A percentile compares a stretch with the other conserved stretches of the same genome.
These are phyloP conservation scores for Acanthurus tractus DNA, from an alignment of 2,797 vertebrate genomes.

Conservation along the genomic window DNA sequence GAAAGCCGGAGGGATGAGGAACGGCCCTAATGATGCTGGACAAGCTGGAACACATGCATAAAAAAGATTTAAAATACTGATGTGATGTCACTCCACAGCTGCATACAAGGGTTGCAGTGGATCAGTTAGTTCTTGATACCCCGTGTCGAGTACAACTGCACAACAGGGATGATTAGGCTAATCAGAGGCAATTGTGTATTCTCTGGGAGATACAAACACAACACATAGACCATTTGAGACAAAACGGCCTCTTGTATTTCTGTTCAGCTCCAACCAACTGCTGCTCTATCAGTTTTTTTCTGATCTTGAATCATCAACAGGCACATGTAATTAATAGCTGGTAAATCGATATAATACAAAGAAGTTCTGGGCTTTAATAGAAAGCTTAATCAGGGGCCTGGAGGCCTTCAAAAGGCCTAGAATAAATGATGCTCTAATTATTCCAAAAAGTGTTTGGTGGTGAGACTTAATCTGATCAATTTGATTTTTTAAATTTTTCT, in stretches of 20 bases:
- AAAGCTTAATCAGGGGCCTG: constrained; percentile 76
- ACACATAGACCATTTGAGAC: constrained; percentile 55
- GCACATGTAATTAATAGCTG: constrained; percentile 78
- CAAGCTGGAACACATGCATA: constrained; percentile 94
- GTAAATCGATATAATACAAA: constrained; percentile 76
- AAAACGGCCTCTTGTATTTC: constrained; percentile 60
- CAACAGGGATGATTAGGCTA: constrained; percentile 87
- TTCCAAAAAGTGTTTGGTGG: constrained; percentile 18
- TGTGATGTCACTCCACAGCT: constrained; percentile 91
- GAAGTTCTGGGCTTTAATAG: constrained; percentile 82
- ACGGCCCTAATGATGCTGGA: constrained; percentile 95
- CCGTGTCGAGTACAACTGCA: constrained; percentile 84
- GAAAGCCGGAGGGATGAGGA: constrained; percentile 87
- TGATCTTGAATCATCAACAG: constrained; percentile 78
- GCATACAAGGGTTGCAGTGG: constrained; percentile 86
- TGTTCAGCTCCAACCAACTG: constrained; percentile 36
- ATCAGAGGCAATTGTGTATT: constrained; percentile 85
- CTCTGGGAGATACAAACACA: constrained; percentile 77
- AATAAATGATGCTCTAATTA: constrained; percentile 68
- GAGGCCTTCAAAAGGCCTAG: constrained; percentile 59
- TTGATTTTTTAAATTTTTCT: constrained; percentile 7
- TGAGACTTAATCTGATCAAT: constrained; percentile 28
- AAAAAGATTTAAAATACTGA: constrained; percentile 96
- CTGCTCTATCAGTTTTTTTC: constrained; percentile 72
- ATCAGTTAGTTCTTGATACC: constrained; percentile 85